Evolutionary conservation across 2,888 invertebrate species (phyloP).

Genomic region (Himalopsyche anomala): DNA sequence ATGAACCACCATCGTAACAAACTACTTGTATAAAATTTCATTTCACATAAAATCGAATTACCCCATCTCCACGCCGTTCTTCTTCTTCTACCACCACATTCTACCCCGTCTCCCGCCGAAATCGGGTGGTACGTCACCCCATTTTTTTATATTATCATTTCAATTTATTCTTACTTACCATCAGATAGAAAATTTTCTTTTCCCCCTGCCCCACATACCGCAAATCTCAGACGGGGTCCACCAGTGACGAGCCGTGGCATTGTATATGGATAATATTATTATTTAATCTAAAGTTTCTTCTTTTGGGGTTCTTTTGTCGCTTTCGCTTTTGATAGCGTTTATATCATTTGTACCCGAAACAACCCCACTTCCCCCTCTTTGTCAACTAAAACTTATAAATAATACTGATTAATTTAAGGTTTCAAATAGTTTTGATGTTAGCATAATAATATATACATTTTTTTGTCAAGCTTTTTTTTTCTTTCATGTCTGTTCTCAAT

Average conservation of each 20-base stretch:
- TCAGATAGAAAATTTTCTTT: constrained; percentile 62
- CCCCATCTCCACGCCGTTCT: constrained; percentile 43
- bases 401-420: too few relatives aligned
- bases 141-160: constrained; percentile 64
- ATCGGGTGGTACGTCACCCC: constrained; percentile 56
- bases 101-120: not conserved
- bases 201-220: constrained; percentile 35
- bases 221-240: constrained; percentile 46
- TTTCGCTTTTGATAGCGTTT: too few relatives aligned
- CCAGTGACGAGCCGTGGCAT: constrained; percentile 11
- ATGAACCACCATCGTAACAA: constrained; percentile 61
- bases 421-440: too few relatives aligned
- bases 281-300: too few relatives aligned
- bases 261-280: too few relatives aligned
- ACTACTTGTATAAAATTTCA: constrained; percentile 64
- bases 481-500: too few relatives aligned
- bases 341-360: too few relatives aligned
- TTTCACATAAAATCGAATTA: constrained; percentile 64
- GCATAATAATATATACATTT: too few relatives aligned
- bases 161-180: constrained; percentile 65
- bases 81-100: not conserved
- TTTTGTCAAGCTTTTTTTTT: too few relatives aligned
- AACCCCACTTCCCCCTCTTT: too few relatives aligned
- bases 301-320: too few relatives aligned
- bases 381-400: not conserved